Evolutionary conservation across 2,888 invertebrate genomes (phyloP).

Genomic region (Peribatodes rhomboidaria): DNA sequence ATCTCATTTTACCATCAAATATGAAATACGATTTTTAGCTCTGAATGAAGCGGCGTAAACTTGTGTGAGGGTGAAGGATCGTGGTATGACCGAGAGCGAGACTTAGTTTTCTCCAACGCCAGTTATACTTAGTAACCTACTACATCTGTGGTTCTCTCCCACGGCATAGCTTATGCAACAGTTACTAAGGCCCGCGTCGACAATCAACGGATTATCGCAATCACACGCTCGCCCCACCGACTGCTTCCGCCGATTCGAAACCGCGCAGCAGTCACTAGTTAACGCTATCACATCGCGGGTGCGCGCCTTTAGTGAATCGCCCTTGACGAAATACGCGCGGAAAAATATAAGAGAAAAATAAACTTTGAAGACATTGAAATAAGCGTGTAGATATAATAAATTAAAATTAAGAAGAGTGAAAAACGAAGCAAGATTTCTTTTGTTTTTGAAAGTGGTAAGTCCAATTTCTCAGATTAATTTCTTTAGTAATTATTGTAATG

Average conservation of each 20-base stretch:
- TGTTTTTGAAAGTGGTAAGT: constrained; percentile 9
- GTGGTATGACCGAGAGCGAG: no score
- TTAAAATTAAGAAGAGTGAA: not conserved
- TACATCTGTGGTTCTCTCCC: constrained; percentile 9
- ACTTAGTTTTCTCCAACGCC: no score
- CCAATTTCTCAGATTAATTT: not conserved
- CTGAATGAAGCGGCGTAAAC: no score
- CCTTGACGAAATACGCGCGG: constrained; percentile 12
- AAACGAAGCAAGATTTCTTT: not conserved
- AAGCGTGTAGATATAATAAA: not conserved
- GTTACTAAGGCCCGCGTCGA: constrained; percentile 11
- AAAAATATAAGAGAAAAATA: not conserved
- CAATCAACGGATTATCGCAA: constrained; percentile 43
- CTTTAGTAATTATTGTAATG: not conserved
- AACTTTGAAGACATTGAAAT: not conserved
- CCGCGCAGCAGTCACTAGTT: constrained; percentile 9
- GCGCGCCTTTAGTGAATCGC: constrained; percentile 19
- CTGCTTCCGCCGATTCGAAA: constrained; percentile 39
- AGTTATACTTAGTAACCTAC: no score
- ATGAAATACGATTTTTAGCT: no score
- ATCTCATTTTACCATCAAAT: no score
- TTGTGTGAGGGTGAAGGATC: no score
- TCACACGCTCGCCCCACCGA: constrained; percentile 35
- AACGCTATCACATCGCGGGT: constrained; percentile 8
- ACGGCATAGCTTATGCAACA: constrained; percentile 13